These are phyloP conservation scores for Acronicta psi DNA, from an alignment of 2,888 invertebrate species.

Conservation along the genomic window DNA sequence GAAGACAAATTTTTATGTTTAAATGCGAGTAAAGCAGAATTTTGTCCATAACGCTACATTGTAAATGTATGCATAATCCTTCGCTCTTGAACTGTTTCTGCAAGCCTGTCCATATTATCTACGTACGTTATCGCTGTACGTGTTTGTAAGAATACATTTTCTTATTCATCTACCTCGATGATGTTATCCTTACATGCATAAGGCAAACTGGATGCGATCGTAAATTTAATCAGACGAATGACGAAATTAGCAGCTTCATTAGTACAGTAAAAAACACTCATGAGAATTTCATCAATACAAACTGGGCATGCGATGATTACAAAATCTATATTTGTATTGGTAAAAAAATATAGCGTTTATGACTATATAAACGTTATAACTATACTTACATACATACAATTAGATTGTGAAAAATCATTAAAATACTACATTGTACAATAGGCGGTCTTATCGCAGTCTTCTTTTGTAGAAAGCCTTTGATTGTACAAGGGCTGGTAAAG, in stretches of 20 bases:
- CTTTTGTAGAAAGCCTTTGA: background rate
- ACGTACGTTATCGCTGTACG: conserved; percentile 42
- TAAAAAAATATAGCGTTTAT: too few species aligned
- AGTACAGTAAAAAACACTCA: conserved; percentile 33
- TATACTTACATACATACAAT: too few species aligned
- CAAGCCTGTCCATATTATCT: conserved; percentile 41
- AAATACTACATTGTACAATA: too few species aligned
- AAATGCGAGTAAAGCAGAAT: background rate
- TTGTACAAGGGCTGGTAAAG: background rate
- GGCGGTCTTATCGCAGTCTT: too few species aligned
- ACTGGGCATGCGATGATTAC: conserved; percentile 20
- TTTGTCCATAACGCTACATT: too few species aligned
- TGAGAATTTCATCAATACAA: conserved; percentile 9
- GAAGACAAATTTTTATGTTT: too few species aligned
- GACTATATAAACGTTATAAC: too few species aligned
- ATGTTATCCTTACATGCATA: conserved; percentile 21
- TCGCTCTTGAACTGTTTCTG: conserved; percentile 8
- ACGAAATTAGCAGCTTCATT: conserved; percentile 41
- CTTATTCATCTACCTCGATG: conserved; percentile 9
- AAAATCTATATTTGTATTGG: conserved; percentile 8
- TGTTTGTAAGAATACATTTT: conserved; percentile 40
- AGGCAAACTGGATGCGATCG: background rate
- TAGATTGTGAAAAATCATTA: too few species aligned
- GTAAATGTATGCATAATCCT: conserved; percentile 11
- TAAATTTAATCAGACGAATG: conserved; percentile 19